Evolutionary conservation across 2,113 vertebrate species (phyloP).

Genomic region (Prinia subflava): DNA sequence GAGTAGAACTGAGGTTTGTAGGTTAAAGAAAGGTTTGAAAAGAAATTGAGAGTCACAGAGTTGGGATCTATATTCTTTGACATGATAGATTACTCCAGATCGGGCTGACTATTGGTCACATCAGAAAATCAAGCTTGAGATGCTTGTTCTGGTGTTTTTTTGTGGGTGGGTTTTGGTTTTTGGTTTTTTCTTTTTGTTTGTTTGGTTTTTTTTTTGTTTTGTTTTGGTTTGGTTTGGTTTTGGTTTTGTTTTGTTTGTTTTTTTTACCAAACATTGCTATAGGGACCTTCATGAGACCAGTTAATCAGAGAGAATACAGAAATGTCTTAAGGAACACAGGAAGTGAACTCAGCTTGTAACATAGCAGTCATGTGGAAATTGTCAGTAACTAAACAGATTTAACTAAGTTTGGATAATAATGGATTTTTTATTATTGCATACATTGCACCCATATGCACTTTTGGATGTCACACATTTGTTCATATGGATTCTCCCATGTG

Average conservation of each 20-base stretch:
- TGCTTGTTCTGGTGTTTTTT: not conserved
- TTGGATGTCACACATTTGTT: not conserved
- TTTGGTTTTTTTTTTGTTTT: not conserved
- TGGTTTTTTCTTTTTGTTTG: not conserved
- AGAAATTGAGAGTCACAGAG: not conserved
- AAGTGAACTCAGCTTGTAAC: not conserved
- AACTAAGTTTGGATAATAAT: not conserved
- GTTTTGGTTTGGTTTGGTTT: too few species aligned
- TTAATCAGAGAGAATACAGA: not conserved
- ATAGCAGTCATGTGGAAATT: not conserved
- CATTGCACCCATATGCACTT: not conserved
- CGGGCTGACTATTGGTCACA: not conserved
- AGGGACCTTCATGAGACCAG: not conserved
- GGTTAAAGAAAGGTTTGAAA: not conserved
- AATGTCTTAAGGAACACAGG: not conserved
- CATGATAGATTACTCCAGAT: not conserved
- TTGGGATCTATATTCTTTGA: not conserved
- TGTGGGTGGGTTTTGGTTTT: too few species aligned
- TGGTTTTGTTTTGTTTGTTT: not conserved
- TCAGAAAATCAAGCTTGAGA: not conserved
- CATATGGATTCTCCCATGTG: not conserved
- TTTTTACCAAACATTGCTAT: not conserved
- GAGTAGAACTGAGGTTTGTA: not conserved
- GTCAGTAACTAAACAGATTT: not conserved
- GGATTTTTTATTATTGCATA: not conserved